Conservation (phyloP, 2,797 vertebrate species). For the Chelon labrosus region DNA sequence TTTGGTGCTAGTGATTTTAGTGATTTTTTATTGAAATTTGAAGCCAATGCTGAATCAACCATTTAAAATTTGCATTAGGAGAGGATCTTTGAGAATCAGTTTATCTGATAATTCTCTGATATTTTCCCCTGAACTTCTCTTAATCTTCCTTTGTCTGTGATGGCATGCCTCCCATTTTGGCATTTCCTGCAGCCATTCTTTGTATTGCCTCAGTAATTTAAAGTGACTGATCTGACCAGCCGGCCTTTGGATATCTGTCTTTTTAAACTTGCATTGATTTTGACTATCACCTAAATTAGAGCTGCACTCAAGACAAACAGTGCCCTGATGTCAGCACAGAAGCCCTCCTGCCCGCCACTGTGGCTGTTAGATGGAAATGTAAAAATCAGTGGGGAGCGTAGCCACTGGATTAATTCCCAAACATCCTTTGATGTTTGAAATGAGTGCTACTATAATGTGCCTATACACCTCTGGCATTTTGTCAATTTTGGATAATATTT, state of each 20-base stretch:
- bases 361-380: slow-evolving; percentile 40
- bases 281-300: slow-evolving; percentile 29
- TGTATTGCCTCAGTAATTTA: slow-evolving; percentile 18
- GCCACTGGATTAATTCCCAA: slow-evolving; percentile 20
- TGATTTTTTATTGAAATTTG: background rate
- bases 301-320: slow-evolving; percentile 28
- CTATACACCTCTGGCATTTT: slow-evolving; percentile 20
- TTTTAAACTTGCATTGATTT: slow-evolving; percentile 40
- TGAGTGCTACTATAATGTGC: slow-evolving; percentile 6
- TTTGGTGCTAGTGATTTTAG: background rate
- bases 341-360: slow-evolving; percentile 14
- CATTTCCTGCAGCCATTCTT: slow-evolving; percentile 24
- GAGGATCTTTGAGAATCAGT: background rate
- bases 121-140: background rate
- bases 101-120: background rate
- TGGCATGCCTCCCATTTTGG: slow-evolving; percentile 1
- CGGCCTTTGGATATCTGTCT: slow-evolving; percentile 16
- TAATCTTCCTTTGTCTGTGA: slow-evolving; percentile 13
- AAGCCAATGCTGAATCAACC: too few species aligned
- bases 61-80: background rate
- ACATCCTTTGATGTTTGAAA: slow-evolving; percentile 40
- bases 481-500: slow-evolving; percentile 5
- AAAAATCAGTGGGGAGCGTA: slow-evolving; percentile 20
- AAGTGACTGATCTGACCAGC: slow-evolving; percentile 30
- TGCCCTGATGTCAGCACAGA: slow-evolving; percentile 28